Percentiles rank a stretch among this genome's conserved stretches.
phyloP scores from a whole-genome alignment of 2,888 invertebrate genomes.

The Macrophya alboannulata region DNA sequence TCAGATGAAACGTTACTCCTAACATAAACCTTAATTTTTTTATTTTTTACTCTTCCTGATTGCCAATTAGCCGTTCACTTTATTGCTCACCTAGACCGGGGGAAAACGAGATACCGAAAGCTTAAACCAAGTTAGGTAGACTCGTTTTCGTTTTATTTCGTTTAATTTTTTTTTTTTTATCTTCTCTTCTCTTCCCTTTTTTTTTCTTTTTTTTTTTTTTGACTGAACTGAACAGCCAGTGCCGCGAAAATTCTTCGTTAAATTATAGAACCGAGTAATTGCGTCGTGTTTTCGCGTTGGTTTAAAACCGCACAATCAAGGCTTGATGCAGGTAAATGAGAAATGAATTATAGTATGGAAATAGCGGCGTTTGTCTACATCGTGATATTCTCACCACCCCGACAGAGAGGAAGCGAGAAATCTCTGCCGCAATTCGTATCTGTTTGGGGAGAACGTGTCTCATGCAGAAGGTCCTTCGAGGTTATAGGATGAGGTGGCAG shows the following conservation, averaged over 20 bases:
- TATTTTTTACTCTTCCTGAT: background rate
- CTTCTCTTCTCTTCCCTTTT: no score
- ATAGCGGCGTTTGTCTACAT: conserved; percentile 63
- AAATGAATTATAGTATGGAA: conserved; percentile 74
- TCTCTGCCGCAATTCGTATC: conserved; percentile 61
- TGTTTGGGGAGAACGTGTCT: background rate
- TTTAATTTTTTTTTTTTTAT: no score
- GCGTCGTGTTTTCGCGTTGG: background rate
- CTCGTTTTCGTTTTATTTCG: no score
- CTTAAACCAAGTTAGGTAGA: background rate
- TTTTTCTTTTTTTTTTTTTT: background rate
- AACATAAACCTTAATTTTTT: background rate
- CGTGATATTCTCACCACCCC: conserved; percentile 58
- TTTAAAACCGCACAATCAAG: conserved; percentile 66
- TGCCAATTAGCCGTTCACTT: background rate
- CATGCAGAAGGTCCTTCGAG: background rate
- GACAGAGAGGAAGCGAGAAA: conserved; percentile 52
- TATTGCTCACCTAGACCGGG: background rate
- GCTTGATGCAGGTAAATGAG: conserved; percentile 67
- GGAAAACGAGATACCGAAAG: background rate
- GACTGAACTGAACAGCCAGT: background rate
- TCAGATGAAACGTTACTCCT: background rate
- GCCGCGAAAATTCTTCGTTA: background rate
- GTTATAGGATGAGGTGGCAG: background rate
- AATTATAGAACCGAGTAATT: background rate